phyloP scores from a whole-genome alignment of 2,888 invertebrate genomes.

The Ophion costatus region DNA sequence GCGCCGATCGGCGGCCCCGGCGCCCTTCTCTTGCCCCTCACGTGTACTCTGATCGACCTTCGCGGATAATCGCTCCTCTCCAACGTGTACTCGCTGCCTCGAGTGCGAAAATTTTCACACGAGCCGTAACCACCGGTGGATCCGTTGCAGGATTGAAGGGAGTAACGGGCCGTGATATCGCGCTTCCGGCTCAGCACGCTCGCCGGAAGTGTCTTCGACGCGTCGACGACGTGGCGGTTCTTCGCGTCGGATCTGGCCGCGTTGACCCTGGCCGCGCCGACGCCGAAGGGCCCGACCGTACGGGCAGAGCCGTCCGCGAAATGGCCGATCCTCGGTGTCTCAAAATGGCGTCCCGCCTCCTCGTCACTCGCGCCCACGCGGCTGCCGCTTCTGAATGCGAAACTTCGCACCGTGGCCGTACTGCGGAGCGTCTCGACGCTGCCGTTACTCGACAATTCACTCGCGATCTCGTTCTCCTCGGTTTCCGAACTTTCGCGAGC shows the following conservation, averaged over 20 bases:
- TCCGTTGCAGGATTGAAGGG: slow-evolving; percentile 74
- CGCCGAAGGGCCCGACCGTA: slow-evolving; percentile 76
- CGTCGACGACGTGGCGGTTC: slow-evolving; percentile 29
- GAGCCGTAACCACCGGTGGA: slow-evolving; percentile 75
- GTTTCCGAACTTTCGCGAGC: slow-evolving; percentile 62
- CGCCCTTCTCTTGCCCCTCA: slow-evolving; percentile 90
- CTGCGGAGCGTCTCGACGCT: slow-evolving; percentile 89
- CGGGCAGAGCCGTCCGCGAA: slow-evolving; percentile 64
- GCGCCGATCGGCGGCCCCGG: slow-evolving; percentile 87
- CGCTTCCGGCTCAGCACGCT: slow-evolving; percentile 57
- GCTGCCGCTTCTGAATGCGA: slow-evolving; percentile 87
- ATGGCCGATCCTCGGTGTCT: slow-evolving; percentile 72
- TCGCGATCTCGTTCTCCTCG: slow-evolving; percentile 63
- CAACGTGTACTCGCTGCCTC: slow-evolving; percentile 55
- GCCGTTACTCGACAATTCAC: slow-evolving; percentile 84
- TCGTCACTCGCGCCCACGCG: slow-evolving; percentile 24
- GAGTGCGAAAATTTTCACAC: slow-evolving; percentile 75
- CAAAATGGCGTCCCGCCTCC: slow-evolving; percentile 78
- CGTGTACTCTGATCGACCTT: slow-evolving; percentile 87
- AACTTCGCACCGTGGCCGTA: slow-evolving; percentile 89
- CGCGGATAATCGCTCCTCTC: slow-evolving; percentile 77
- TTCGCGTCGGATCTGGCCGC: slow-evolving; percentile 34
- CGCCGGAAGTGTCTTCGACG: slow-evolving; percentile 66
- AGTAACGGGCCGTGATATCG: slow-evolving; percentile 78
- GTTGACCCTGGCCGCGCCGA: slow-evolving; percentile 76